Evolutionary conservation across 2,888 invertebrate species (phyloP), one percentile per base, ranked within the genome.

Genomic region (Sthenelais limicola): DNA sequence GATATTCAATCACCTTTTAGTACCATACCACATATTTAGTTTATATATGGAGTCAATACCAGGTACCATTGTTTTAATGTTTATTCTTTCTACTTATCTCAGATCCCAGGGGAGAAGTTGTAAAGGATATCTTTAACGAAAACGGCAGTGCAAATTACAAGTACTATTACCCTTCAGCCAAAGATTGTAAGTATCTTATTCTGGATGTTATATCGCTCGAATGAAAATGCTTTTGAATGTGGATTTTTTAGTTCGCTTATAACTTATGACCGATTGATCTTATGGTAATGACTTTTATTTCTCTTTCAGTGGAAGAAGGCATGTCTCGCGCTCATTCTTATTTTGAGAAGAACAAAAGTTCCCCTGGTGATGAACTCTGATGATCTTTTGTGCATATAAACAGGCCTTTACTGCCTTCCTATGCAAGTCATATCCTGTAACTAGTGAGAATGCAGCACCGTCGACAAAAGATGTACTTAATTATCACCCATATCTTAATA

Each of bases 111-210:
- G 92, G 92, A 0, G 79, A 86, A 24, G 89, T 92, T 0, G 89
- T 91, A 80, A 80, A 85, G 3, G 90, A 91, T 18, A 89, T 91
- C 26, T 90, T 87, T 79, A 92, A 92, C 84, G 90, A 90, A 79
- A 89, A 90, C 15, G 91, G 91, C 3, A 90, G 90, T 83, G 88
- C 86, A 21, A 89, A 91, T 70, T 90, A 91, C 82, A 91, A 91
- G 76, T 91, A 90, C 81, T 89, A 86, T 80, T 90, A 90, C 79
- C 91, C 82, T 52, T 79, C 81, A 70, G 80, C 84, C 1, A 76
- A 78, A 0, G 68, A 73, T 33, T 80, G 84, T 84, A 79, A 81
- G 82, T 71, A 1, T 49, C 43, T 43, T 12, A 12, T 43, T 12
- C 18, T 18, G 9, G 9, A 43, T 43, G 12, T 43, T 43, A 18